Conservation (phyloP, 2,113 vertebrate genomes). For the Pygoscelis antarcticus region DNA sequence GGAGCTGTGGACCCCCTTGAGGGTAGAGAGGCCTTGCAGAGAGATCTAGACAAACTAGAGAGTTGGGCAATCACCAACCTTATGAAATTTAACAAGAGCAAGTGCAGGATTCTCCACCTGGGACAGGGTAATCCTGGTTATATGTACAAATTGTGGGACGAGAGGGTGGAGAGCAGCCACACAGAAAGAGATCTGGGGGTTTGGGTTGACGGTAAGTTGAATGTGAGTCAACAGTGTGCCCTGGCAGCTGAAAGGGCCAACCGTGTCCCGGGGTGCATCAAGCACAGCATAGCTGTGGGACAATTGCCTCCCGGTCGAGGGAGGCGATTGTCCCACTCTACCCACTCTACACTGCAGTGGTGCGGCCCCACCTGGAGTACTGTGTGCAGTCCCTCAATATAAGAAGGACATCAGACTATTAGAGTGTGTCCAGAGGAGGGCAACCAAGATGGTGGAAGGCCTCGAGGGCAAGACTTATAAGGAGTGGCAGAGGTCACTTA, state of each 20-base stretch:
- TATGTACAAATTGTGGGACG: rapidly evolving
- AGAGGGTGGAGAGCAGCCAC: background rate
- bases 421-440: background rate
- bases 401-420: background rate
- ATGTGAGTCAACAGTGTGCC: background rate
- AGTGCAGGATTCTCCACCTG: background rate
- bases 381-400: background rate
- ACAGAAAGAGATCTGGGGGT: background rate
- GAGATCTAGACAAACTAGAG: background rate
- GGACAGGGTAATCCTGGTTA: background rate
- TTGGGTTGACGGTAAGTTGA: background rate
- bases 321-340: background rate
- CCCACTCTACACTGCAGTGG: background rate
- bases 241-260: background rate
- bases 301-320: background rate
- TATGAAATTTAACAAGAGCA: background rate
- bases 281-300: background rate
- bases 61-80: background rate
- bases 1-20: background rate
- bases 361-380: background rate
- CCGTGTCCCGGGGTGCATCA: background rate
- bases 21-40: background rate
- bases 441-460: background rate
- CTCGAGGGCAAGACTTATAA: background rate
- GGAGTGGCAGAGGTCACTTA: background rate